Evolutionary conservation across 2,797 vertebrate genomes (phyloP), one percentile per base, ranked within the genome.

Genomic region (Lacerta viridis): DNA sequence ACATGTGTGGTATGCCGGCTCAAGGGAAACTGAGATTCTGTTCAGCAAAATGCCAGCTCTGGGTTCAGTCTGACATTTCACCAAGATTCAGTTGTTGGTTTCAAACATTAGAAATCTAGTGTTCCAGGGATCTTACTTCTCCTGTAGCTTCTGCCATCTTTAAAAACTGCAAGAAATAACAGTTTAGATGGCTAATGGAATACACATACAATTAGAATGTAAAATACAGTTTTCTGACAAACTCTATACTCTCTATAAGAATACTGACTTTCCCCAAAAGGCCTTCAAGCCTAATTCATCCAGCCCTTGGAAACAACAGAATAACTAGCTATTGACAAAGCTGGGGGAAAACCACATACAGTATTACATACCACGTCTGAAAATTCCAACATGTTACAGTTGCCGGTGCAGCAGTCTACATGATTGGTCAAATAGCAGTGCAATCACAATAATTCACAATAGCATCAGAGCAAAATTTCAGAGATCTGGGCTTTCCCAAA

Each of bases 31-130:
- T 29, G 7, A 68, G 27, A 27, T 87, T 95, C 86, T 93, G 27
- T 93, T 90, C 91, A 93, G 91, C 87, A 74, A 96, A 92, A 95
- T 80, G 89, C 76, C 84, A 93, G 90, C 82, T 93, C 83, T 69
- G 94, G 75, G n/a, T 91, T 95, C 75, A 89, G 81, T 78, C 15
- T 71, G 6, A 39, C 20, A 55, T 55, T 86, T 71, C 33, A 39
- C 8, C 93, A 90, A 85, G 83, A 78, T 92, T 92, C 85, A 92
- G 90, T 92, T 94, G 89, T 88, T 94, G 92, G 89, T 89, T 36
- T 91, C 61, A 90, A 88, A 89, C 87, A 89, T 87, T 74, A 88
- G 90, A 92, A 59, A 85, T 92, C 90, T 93, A 87, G 89, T 92
- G 94, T 80, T 41, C 86, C 88, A 90, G 76, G 89, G 90, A 90